These are phyloP conservation scores for Chloropsis hardwickii DNA, from an alignment of 2,113 vertebrate genomes.

Conservation along the genomic window DNA sequence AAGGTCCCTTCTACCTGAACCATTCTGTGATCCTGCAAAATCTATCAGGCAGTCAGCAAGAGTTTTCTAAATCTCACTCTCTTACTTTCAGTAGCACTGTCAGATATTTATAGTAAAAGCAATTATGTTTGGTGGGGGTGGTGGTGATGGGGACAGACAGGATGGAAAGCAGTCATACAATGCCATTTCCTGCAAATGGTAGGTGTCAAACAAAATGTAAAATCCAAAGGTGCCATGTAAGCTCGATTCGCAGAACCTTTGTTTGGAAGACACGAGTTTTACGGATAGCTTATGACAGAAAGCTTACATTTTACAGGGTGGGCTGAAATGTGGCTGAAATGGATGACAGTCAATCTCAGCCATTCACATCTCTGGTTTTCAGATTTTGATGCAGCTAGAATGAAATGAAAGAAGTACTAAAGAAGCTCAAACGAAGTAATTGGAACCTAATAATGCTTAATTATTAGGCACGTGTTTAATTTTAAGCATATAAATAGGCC, in stretches of 20 bases:
- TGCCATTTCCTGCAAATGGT: slow-evolving; percentile 9
- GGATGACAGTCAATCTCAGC: slow-evolving; percentile 11
- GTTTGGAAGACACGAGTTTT: slow-evolving; percentile 14
- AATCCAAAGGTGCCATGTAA: slow-evolving; percentile 26
- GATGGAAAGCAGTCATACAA: slow-evolving; percentile 22
- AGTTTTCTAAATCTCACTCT: slow-evolving; percentile 8
- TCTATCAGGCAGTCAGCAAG: background rate
- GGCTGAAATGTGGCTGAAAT: slow-evolving; percentile 29
- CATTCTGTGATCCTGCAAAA: background rate
- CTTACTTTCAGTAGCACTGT: slow-evolving; percentile 9
- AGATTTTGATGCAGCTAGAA: background rate
- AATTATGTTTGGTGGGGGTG: slow-evolving; percentile 39
- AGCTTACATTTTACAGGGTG: slow-evolving; percentile 7
- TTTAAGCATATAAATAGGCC: slow-evolving; percentile 43
- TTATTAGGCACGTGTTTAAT: slow-evolving; percentile 53
- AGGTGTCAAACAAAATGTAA: slow-evolving; percentile 54
- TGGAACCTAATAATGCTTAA: slow-evolving; percentile 39
- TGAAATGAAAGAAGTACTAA: background rate
- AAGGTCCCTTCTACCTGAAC: background rate
- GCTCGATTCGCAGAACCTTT: slow-evolving; percentile 19
- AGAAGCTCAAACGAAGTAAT: slow-evolving; percentile 28
- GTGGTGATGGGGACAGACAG: slow-evolving; percentile 24
- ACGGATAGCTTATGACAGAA: slow-evolving; percentile 20
- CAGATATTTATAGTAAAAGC: slow-evolving; percentile 51
- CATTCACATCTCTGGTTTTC: slow-evolving; percentile 14